A percentile compares a stretch with the other conserved stretches of the same genome.
phyloP scores from a whole-genome alignment of 2,113 vertebrate species.

The Lipophrys pholis region DNA sequence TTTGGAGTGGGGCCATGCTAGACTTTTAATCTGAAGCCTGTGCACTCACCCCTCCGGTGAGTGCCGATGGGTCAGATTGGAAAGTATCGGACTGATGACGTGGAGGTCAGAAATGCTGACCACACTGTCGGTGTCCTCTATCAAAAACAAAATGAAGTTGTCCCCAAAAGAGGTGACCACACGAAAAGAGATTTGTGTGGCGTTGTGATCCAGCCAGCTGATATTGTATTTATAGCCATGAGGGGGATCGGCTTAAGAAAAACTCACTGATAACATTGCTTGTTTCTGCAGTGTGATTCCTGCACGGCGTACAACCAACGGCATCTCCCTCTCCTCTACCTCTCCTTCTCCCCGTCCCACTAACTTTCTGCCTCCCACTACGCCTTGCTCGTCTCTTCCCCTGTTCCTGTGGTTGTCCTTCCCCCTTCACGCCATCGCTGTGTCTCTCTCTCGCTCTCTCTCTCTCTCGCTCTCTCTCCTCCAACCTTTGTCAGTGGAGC shows the following conservation, averaged over 20 bases:
- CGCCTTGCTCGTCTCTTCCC: not conserved
- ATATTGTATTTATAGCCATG: not conserved
- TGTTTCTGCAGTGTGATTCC: not conserved
- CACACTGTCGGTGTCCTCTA: not conserved
- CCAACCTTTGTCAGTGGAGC: slow-evolving; percentile 61
- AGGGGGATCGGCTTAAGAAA: not conserved
- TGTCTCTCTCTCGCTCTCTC: slow-evolving; percentile 19
- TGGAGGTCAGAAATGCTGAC: not conserved
- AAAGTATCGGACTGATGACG: not conserved
- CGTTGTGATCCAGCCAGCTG: not conserved
- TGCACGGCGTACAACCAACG: slow-evolving; percentile 8
- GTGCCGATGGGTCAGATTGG: not conserved
- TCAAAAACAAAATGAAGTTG: not conserved
- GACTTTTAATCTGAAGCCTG: slow-evolving; percentile 60
- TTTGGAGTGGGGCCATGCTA: slow-evolving; percentile 42
- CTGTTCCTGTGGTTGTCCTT: not conserved
- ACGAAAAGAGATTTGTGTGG: not conserved
- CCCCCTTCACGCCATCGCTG: slow-evolving; percentile 28
- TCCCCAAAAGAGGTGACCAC: not conserved
- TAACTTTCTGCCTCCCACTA: not conserved
- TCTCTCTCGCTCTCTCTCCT: slow-evolving; percentile 22
- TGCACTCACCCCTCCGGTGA: not conserved
- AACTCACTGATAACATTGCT: slow-evolving; percentile 5
- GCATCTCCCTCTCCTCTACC: slow-evolving; percentile 8
- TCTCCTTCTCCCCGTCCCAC: slow-evolving; percentile 2